A percentile compares a stretch with the other conserved stretches of the same genome.
Evolutionary conservation across 2,888 invertebrate species (phyloP).

Genomic region (Amaurobius ferox): DNA sequence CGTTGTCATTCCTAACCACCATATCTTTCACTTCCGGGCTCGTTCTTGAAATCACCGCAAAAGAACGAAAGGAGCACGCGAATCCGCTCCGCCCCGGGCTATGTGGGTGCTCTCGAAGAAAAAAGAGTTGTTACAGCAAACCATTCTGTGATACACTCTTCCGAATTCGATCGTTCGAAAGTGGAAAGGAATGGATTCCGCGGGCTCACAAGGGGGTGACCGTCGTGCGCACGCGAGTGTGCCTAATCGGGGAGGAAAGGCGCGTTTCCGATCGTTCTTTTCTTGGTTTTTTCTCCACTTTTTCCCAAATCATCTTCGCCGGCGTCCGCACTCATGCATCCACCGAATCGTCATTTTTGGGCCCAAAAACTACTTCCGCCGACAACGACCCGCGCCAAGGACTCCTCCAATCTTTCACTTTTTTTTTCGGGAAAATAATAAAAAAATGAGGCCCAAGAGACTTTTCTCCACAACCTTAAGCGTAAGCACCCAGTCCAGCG

Average conservation of each 20-base stretch:
- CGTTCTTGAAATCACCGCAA: not conserved
- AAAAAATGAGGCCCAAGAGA: not conserved
- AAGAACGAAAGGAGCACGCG: not conserved
- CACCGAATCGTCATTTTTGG: conserved; percentile 53
- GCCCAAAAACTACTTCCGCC: conserved; percentile 51
- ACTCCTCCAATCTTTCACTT: too few species aligned
- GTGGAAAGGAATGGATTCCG: conserved; percentile 17
- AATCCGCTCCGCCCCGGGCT: not conserved
- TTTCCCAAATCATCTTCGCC: conserved; percentile 58
- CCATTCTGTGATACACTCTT: not conserved
- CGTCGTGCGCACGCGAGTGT: conserved; percentile 61
- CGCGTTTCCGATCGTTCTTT: conserved; percentile 44
- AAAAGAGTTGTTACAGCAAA: not conserved
- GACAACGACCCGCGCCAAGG: conserved; percentile 60
- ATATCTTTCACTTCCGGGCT: not conserved
- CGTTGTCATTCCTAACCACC: too few species aligned
- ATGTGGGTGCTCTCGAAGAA: not conserved
- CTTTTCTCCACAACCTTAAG: not conserved
- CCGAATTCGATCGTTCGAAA: conserved; percentile 11
- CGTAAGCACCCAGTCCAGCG: conserved; percentile 26
- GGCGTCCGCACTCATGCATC: conserved; percentile 52
- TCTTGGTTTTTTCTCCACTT: conserved; percentile 3
- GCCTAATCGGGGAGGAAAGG: conserved; percentile 67
- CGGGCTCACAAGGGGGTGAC: conserved; percentile 24
- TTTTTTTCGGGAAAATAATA: not conserved